Percentiles rank a stretch among this genome's conserved stretches.
Conservation (phyloP, 2,888 invertebrate species). For the Drosophila pegasa region DNA sequence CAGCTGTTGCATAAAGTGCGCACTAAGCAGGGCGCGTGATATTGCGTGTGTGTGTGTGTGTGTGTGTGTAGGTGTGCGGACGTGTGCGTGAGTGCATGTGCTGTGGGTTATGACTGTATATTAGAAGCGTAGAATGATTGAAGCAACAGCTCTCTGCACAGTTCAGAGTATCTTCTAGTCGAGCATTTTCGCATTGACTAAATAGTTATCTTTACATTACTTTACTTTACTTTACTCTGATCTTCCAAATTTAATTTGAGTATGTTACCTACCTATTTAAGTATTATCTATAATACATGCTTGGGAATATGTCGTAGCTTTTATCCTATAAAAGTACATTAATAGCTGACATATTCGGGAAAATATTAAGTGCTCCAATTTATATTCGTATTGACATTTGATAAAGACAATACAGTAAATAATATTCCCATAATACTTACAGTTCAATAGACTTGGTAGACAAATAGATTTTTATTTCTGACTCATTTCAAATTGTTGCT, state of each 20-base stretch:
- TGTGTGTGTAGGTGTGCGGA: not conserved
- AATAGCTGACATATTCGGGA: not conserved
- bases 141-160: not conserved
- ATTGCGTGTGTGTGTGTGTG: not conserved
- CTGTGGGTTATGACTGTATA: not conserved
- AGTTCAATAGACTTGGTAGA: not conserved
- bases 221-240: no score
- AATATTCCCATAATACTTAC: not conserved
- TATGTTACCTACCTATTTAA: no score
- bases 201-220: not conserved
- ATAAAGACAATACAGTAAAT: not conserved
- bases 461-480: conserved; percentile 3
- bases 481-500: conserved; percentile 3
- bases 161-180: not conserved
- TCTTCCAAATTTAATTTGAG: no score
- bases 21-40: not conserved
- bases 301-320: no score
- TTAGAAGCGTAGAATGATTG: not conserved
- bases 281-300: no score
- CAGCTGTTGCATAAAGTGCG: not conserved
- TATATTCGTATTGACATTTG: not conserved
- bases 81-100: not conserved
- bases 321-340: no score
- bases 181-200: no score
- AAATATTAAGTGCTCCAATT: not conserved